Evolutionary conservation across 2,797 vertebrate species (phyloP), one percentile per base, ranked within the genome.

Genomic region (Apogon hyalosoma): DNA sequence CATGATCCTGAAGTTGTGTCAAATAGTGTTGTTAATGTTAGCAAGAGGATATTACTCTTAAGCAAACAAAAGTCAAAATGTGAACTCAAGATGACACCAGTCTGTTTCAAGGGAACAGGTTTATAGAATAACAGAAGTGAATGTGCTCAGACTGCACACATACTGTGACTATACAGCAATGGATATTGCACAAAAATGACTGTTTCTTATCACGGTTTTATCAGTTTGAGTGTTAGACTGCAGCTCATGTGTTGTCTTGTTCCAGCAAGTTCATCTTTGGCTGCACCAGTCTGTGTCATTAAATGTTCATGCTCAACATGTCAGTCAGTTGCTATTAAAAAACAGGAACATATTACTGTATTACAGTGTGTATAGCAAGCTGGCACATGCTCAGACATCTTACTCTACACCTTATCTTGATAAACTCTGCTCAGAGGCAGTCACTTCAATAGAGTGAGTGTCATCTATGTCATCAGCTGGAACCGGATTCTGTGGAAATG

Each of bases 201-300:
- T 3, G 2, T 51, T 12, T 78, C 8, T 51, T 61, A 58, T 79
- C 53, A 12, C 11, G 8, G 13, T 40, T 43, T 19, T 19, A 73
- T 75, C 63, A 41, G 43, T 56, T 79, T 74, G 24, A 78, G 18
- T 11, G 15, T 66, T 49, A 33, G 14, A 57, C 24, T 4, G 4
- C 3, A 9, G 43, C 58, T 56, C 11, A 5, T 62, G 21, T 36
- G 13, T 4, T 11, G 13, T 70, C 46, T 50, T 42, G n/a, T 60
- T 56, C 46, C 16, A 36, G 28, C 4, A 13, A 75, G 57, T 69
- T 86, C 73, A 79, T 69, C 63, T 80, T 75, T 81, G 39, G 61
- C 43, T 43, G 21, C 54, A 39, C 15, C 4, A 33, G 52, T 62
- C 15, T 42, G 69, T 62, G 40, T 66, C 21, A 69, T 79, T 67